Evolutionary conservation across 2,113 vertebrate species (phyloP), one percentile per base, ranked within the genome.

Genomic region (Micromys minutus): DNA sequence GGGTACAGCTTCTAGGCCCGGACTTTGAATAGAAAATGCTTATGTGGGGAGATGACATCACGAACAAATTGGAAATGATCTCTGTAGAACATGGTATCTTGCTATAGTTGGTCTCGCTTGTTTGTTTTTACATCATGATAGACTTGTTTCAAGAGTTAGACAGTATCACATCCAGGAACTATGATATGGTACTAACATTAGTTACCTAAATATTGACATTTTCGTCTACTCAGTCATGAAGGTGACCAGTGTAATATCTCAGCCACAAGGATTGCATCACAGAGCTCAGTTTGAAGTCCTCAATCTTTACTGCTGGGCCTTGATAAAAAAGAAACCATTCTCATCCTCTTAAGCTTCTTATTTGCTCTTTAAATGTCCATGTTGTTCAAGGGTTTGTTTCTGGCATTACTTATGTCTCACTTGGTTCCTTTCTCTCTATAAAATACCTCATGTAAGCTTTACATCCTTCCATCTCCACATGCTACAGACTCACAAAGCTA

Each of bases 51-150:
- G 97, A 99, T 99, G 92, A 99, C 99, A 22, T 99, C 99, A 90
- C 99, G 99, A 29, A 99, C 99, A 0, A 99, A 99, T 98, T 99
- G 99, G 17, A 99, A 99, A 97, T 99, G 99, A 1, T 99, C 12
- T 99, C 1, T 98, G 98, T 92, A 99, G 97, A 8, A 99, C 99
- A 1, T 99, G 98, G 97, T 99, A 99, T 1, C 99, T 97, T 99
- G 12, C 99, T 99, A 6, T 99, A 99, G 98, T 99, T 99, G 87
- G 99, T 99, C 92, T 99, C 99, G 81, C 99, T 98, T 7, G 99
- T 99, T 97, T 99, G 98, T 96, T 99, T 99, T 99, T 99, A 99
- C 99, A 99, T 99, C 98, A 99, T 99, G 96, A 99, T 99, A 5
- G 99, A 98, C 97, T 99, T 99, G 89, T 99, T 99, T 52, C 21